Evolutionary conservation across 2,888 invertebrate genomes (phyloP).

Genomic region (Neoascia interrupta): DNA sequence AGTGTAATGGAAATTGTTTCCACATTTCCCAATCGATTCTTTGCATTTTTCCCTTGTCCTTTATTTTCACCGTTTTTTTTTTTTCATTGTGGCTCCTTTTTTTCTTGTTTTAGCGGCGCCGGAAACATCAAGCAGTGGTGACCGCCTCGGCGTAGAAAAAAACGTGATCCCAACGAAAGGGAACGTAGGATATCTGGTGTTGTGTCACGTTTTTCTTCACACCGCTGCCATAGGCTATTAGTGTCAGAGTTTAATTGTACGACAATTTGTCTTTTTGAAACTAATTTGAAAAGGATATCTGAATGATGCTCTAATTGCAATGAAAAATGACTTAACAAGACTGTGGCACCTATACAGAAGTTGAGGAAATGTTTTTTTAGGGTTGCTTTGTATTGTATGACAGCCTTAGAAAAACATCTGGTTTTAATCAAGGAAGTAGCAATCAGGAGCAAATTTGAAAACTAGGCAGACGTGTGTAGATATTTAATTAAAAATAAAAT

Average conservation of each 20-base stretch:
- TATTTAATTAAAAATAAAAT: too few species aligned
- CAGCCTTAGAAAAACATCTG: too few species aligned
- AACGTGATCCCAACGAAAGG: conserved; percentile 18
- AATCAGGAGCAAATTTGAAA: too few species aligned
- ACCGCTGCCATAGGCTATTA: conserved; percentile 14
- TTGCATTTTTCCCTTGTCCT: conserved; percentile 15
- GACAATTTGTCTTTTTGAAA: conserved; percentile 26
- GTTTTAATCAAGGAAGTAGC: too few species aligned
- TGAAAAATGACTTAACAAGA: too few species aligned
- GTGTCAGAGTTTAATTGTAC: conserved; percentile 27
- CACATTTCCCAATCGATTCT: conserved; percentile 38
- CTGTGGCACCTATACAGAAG: too few species aligned
- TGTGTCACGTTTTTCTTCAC: conserved; percentile 27
- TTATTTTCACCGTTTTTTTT: too few species aligned
- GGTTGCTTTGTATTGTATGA: too few species aligned
- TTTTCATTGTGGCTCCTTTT: too few species aligned
- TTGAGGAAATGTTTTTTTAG: too few species aligned
- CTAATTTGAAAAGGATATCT: conserved; percentile 17
- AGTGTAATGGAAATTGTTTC: conserved; percentile 45
- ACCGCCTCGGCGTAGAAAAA: not conserved
- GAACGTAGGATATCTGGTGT: conserved; percentile 15
- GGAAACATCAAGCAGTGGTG: conserved; percentile 8
- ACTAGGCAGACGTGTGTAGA: too few species aligned
- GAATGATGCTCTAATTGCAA: conserved; percentile 22
- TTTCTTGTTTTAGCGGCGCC: not conserved